Evolutionary conservation across 2,888 invertebrate species (phyloP).

Genomic region (Drosophila barbarae): DNA sequence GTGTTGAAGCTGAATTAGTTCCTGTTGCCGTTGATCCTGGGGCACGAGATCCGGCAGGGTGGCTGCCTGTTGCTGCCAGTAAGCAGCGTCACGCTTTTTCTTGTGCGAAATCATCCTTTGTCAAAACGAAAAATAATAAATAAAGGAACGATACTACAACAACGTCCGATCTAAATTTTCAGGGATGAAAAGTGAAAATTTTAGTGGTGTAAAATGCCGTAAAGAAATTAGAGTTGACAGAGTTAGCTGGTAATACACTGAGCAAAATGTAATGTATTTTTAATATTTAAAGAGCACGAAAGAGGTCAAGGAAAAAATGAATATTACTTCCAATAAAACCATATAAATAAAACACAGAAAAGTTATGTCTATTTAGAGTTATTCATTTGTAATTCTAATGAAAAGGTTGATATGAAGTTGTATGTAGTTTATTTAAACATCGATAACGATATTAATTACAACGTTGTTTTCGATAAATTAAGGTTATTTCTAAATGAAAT

Average conservation of each 20-base stretch:
- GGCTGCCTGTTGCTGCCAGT: conserved; percentile 28
- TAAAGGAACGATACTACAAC: not conserved
- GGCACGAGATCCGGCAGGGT: conserved; percentile 17
- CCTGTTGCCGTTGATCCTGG: not conserved
- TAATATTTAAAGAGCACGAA: not conserved
- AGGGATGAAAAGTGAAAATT: not conserved
- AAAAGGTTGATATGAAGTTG: not conserved
- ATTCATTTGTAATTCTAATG: no score
- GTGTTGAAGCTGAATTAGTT: conserved; percentile 26
- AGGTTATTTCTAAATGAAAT: not conserved
- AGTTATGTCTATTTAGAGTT: not conserved
- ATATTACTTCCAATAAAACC: no score
- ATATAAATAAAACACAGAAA: not conserved
- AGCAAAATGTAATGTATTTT: not conserved
- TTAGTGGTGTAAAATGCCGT: conserved; percentile 1
- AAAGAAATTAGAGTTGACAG: not conserved
- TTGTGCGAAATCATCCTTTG: conserved; percentile 4
- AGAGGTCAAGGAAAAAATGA: not conserved
- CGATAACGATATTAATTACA: not conserved
- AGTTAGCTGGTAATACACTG: not conserved
- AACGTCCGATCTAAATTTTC: not conserved
- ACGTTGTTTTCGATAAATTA: not conserved
- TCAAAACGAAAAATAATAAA: not conserved
- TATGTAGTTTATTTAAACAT: not conserved
- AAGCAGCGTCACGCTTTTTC: conserved; percentile 6